Base-by-base conservation (phyloP, 2,888 invertebrate genomes). In the Volucella bombylans region DNA sequence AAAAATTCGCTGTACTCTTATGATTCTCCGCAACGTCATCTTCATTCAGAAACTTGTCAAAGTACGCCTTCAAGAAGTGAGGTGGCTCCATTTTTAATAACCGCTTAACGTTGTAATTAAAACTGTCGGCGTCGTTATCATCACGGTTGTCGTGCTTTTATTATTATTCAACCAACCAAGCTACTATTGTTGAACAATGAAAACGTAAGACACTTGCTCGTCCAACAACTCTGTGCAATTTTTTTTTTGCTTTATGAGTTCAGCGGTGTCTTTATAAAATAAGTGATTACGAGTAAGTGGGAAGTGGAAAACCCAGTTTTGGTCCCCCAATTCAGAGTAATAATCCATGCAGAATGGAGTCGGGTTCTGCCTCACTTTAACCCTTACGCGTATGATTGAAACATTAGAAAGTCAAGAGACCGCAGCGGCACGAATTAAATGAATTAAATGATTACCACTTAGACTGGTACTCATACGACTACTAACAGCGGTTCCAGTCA, bases 101-200 rank as follows among this genome's bases (percentile, higher is more conserved):
- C 68, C 68, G 41, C 73, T 82, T 82, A 79, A 79, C 57, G 57
- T 64, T 79, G 64, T 55, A 82, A 82, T 73, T 82, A 79, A 83
- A 79, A 74, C 52, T 54, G 67, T 18, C 52, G 54, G 39, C 47
- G 57, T 43, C 31, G 31, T 4, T 6, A 6, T 31, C 31, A 31
- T 31, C 31, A 31, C 31, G 23, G 31, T 31, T 31, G 31, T 49
- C 54, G 52, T 67, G 61, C 64, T 59, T 54, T 83, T 59, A 83
- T 83, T 59, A 83, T 83, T 74, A 64, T 38, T 10, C 38, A 50
- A 4, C 49, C 23, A 31, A n/a, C 31, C 14, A 39, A 31, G 41
- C 12, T 49, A 10, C 50, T 54, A 45, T 45, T 43, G 41, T 38
- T 52, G 10, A 59, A 55, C 38, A 68, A 68, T 68, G 55, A 47